Conservation (phyloP, 2,113 vertebrate genomes). For the Meriones unguiculatus region DNA sequence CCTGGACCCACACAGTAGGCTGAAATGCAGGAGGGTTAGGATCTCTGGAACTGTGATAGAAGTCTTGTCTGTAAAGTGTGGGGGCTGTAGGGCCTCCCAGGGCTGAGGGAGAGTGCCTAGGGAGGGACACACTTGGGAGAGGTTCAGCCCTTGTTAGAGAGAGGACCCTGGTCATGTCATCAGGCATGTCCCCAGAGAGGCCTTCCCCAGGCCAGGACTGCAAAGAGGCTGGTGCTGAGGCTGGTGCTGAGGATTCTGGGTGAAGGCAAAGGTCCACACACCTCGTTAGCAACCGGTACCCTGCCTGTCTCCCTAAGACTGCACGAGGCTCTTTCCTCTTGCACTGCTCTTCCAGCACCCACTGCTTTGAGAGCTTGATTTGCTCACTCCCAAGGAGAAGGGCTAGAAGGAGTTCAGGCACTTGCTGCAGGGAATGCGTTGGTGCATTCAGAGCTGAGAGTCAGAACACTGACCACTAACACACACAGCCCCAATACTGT, state of each 20-base stretch:
- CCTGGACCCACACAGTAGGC: not conserved
- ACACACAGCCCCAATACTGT: not conserved
- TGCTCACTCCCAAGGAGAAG: not conserved
- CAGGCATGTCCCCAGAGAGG: not conserved
- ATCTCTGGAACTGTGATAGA: not conserved
- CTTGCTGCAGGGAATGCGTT: not conserved
- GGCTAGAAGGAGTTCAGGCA: not conserved
- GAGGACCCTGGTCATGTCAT: not conserved
- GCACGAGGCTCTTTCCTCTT: not conserved
- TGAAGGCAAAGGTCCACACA: not conserved
- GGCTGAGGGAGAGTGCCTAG: not conserved
- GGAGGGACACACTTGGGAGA: not conserved
- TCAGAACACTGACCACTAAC: accelerated
- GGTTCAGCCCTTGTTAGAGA: not conserved
- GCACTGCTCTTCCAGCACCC: not conserved
- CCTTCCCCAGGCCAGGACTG: not conserved
- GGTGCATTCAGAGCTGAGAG: not conserved
- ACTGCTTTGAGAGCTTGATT: not conserved
- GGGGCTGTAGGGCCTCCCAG: not conserved
- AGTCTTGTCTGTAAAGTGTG: not conserved
- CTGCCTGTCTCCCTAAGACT: not conserved
- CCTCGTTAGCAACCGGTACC: not conserved
- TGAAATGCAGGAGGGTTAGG: not conserved
- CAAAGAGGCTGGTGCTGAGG: not conserved
- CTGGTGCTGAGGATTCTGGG: not conserved